Evolutionary conservation across 2,888 invertebrate genomes (phyloP).

Genomic region (Phaonia tiefii): DNA sequence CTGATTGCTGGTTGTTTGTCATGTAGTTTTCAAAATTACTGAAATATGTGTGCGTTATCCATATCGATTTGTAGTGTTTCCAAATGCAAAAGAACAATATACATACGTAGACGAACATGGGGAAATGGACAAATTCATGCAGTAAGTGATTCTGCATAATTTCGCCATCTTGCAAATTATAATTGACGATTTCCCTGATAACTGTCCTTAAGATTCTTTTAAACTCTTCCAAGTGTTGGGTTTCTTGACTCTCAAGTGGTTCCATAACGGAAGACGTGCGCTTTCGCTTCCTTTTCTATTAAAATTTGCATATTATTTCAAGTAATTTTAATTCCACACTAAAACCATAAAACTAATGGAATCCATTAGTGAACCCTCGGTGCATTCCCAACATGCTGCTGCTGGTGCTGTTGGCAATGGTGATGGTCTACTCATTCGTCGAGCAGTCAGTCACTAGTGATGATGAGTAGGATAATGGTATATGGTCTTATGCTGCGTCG

Average conservation of each 20-base stretch:
- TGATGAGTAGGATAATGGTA: slow-evolving; percentile 33
- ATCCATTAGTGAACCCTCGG: slow-evolving; percentile 62
- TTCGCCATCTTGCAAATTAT: neutral
- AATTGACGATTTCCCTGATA: slow-evolving; percentile 4
- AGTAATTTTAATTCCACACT: slow-evolving; percentile 62
- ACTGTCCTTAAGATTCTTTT: slow-evolving; percentile 2
- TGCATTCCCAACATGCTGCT: slow-evolving; percentile 41
- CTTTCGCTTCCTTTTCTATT: neutral
- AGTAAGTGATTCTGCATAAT: too few species aligned
- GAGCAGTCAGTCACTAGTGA: slow-evolving; percentile 14
- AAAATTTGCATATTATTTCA: slow-evolving; percentile 59
- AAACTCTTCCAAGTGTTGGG: slow-evolving; percentile 47
- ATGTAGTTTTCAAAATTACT: too few species aligned
- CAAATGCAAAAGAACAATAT: too few species aligned
- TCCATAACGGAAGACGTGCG: slow-evolving; percentile 27
- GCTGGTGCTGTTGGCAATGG: neutral
- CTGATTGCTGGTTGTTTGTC: too few species aligned
- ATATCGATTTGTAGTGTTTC: too few species aligned
- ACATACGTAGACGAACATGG: too few species aligned
- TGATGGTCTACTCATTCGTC: slow-evolving; percentile 25
- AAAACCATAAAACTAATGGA: slow-evolving; percentile 66
- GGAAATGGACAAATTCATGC: too few species aligned
- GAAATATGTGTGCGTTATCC: too few species aligned
- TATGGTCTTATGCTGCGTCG: slow-evolving; percentile 51
- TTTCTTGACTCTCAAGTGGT: slow-evolving; percentile 53